phyloP scores from a whole-genome alignment of 2,888 invertebrate species.

The Standfussiana lucernea region DNA sequence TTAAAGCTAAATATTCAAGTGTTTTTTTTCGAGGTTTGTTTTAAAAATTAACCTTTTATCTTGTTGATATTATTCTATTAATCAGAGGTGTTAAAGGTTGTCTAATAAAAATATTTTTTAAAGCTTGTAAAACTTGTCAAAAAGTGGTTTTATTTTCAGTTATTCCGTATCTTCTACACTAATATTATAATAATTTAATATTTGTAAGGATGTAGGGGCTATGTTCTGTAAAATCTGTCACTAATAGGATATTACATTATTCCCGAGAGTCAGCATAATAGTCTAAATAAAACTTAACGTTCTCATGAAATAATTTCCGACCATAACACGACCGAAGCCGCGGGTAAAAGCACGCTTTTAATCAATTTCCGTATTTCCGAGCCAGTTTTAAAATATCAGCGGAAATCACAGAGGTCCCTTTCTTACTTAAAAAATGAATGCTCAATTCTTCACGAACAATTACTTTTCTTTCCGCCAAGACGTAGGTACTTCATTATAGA shows the following conservation, averaged over 20 bases:
- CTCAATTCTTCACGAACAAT: conserved; percentile 52
- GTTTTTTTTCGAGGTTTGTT: background rate
- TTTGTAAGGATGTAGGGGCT: no score
- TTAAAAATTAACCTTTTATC: background rate
- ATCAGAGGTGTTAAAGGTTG: background rate
- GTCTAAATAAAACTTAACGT: background rate
- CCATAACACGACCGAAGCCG: background rate
- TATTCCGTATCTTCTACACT: background rate
- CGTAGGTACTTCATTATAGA: conserved; percentile 49
- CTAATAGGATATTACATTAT: background rate
- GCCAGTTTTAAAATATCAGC: conserved; percentile 13
- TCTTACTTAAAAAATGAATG: conserved; percentile 45
- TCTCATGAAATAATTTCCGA: background rate
- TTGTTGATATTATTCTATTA: background rate
- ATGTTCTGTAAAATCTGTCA: background rate
- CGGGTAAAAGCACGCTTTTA: background rate
- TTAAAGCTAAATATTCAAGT: background rate
- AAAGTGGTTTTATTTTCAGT: background rate
- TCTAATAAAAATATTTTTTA: background rate
- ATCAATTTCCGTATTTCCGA: background rate
- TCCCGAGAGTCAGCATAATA: background rate
- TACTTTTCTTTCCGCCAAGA: conserved; percentile 31
- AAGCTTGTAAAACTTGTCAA: background rate
- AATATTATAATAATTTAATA: background rate
- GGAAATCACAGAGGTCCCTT: conserved; percentile 11